Base-by-base conservation (phyloP, 2,888 invertebrate genomes). In the Drosophila borborema region DNA sequence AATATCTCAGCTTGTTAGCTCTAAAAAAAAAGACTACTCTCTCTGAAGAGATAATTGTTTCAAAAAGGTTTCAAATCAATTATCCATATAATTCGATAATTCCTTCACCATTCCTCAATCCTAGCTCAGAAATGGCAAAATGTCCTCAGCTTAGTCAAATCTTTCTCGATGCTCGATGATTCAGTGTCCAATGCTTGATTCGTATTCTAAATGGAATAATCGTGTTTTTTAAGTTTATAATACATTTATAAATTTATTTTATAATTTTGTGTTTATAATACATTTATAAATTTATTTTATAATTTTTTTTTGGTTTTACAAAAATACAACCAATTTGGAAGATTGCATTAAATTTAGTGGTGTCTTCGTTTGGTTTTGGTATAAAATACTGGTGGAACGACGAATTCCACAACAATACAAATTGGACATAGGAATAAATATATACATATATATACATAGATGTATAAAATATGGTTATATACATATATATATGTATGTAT, bases 301-400 rank as follows among this genome's bases (percentile, higher is more conserved):
- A 43, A 48, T 63, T 58, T 49, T 14, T 31, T 72, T 89, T 78
- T 16, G 7, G 6, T 2, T 34, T 86, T 86, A 61, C 68, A 81
- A 72, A 80, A 71, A 80, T 61, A 23, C 73, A 74, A 74, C 49
- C 46, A 40, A 31, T 64, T 54, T 34, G 49, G 28, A 16, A 16
- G 20, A 14, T 18, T 18, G 20, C 55, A 31, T 61, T 69, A 49
- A 43, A 68, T 46, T 46, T 66, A 53, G 38, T 59, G 6, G 28
- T 58, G 23, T 45, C 20, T 64, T 72, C 16, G 20, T 12, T 64
- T 73, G 61, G 38, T 48, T 69, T 76, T 78, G 74, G 79, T 46
- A 64, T 49, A 36, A 60, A 70, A 64, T 70, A 79, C 64, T 69
- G 41, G 55, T 34, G 74, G 64, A 64, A 74, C 59, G 56, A 9